Conservation (phyloP, 1,140 invertebrate species). For the Drosophila navojoa region DNA sequence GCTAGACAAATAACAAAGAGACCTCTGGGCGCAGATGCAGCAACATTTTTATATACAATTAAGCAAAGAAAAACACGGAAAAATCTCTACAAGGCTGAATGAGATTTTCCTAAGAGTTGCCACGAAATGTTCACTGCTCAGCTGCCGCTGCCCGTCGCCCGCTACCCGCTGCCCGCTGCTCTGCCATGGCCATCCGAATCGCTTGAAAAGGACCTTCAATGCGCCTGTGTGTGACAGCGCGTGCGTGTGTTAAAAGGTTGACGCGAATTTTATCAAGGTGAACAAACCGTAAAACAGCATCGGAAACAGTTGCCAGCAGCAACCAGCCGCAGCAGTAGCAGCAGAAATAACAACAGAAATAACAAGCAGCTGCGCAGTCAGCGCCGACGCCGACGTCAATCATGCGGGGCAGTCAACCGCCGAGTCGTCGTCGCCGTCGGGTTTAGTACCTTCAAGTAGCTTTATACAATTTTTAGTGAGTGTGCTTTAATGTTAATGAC, state of each 20-base stretch:
- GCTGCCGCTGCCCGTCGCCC: neutral
- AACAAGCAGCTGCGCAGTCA: constrained; percentile 13
- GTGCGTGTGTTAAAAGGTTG: constrained; percentile 68
- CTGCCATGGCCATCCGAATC: constrained; percentile 66
- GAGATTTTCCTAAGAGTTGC: constrained; percentile 66
- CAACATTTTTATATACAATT: constrained; percentile 49
- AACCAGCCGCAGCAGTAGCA: neutral
- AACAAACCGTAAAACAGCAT: constrained; percentile 63
- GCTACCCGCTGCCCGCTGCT: constrained; percentile 30
- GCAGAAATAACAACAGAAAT: constrained; percentile 13
- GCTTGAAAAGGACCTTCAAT: constrained; percentile 73
- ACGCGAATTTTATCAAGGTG: constrained; percentile 76
- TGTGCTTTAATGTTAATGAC: constrained; percentile 81
- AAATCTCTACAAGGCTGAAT: constrained; percentile 71
- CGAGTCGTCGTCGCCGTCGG: constrained; percentile 45
- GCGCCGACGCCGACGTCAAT: constrained; percentile 29
- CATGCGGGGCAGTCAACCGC: constrained; percentile 38
- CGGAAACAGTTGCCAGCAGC: constrained; percentile 27
- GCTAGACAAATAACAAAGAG: constrained; percentile 38
- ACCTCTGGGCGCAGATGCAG: constrained; percentile 25
- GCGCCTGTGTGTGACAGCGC: constrained; percentile 32
- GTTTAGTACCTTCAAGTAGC: constrained; percentile 65
- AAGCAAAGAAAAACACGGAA: constrained; percentile 58
- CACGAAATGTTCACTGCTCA: constrained; percentile 16
- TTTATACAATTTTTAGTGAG: constrained; percentile 79